Conservation (phyloP, 2,797 vertebrate species). For the Sitta carolinensis region DNA sequence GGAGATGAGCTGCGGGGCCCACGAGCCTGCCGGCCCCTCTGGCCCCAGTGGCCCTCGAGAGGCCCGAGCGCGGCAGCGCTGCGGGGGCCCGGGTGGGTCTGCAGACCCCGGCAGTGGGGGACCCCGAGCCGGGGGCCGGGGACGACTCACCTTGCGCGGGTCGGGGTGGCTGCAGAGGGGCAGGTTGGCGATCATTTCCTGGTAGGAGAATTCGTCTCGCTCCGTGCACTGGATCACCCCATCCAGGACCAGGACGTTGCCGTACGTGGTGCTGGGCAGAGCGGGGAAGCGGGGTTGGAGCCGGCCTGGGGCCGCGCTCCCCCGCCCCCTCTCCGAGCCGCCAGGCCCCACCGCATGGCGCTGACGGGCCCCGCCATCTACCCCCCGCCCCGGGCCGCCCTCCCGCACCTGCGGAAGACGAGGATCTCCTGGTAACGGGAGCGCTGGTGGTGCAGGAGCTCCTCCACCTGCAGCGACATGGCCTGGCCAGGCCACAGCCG, state of each 20-base stretch:
- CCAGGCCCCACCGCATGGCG: not conserved
- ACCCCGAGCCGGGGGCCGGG: not conserved
- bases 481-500: slow-evolving; percentile 94
- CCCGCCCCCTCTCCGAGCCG: not conserved
- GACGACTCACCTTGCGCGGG: slow-evolving; percentile 87
- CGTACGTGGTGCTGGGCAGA: slow-evolving; percentile 90
- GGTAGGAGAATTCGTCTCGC: slow-evolving; percentile 96
- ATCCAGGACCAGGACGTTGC: slow-evolving; percentile 94
- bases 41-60: not conserved
- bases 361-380: not conserved
- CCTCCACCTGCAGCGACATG: slow-evolving; percentile 91
- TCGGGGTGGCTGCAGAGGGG: slow-evolving; percentile 91
- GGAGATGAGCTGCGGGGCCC: not conserved
- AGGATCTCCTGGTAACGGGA: slow-evolving; percentile 93
- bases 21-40: not conserved
- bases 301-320: not conserved
- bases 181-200: slow-evolving; percentile 97
- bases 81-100: not conserved
- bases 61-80: not conserved
- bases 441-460: slow-evolving; percentile 87
- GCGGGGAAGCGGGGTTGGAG: not conserved
- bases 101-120: not conserved
- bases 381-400: not conserved
- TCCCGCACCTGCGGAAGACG: slow-evolving; percentile 89
- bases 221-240: slow-evolving; percentile 99